Conservation (phyloP, 2,113 vertebrate species). For the Cacatua alba region DNA sequence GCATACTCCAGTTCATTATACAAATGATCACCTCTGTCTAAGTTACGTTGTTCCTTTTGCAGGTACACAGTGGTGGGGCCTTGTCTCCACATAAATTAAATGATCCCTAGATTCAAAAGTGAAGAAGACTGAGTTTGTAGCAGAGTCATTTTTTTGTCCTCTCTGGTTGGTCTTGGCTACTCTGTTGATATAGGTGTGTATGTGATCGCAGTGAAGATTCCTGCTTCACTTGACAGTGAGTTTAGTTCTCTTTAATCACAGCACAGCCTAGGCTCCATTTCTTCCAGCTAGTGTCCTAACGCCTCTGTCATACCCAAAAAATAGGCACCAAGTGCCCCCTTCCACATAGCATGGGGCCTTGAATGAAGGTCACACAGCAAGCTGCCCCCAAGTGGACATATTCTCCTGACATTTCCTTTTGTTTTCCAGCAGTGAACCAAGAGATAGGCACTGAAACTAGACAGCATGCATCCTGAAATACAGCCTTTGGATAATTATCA, state of each 20-base stretch:
- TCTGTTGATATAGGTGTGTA: background rate
- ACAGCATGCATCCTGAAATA: background rate
- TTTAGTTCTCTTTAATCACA: background rate
- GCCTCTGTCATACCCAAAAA: background rate
- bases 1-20: background rate
- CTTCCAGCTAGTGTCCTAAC: background rate
- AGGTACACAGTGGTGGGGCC: fast-evolving
- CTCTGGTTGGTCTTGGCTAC: background rate
- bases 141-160: background rate
- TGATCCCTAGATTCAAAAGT: background rate
- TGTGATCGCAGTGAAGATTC: background rate
- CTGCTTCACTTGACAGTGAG: background rate
- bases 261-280: background rate
- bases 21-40: background rate
- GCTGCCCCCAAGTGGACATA: background rate
- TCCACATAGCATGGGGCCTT: fast-evolving
- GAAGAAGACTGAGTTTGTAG: background rate
- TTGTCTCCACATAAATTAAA: background rate
- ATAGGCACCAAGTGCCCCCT: background rate
- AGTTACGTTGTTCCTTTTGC: background rate
- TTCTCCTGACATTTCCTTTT: background rate
- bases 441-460: background rate
- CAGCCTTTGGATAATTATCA: background rate
- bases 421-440: background rate
- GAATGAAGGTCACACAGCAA: background rate